Percentiles rank a stretch among this genome's conserved stretches.
These are phyloP conservation scores for Venustaconcha ellipsiformis DNA, from an alignment of 1,140 invertebrate species.

Conservation along the genomic window DNA sequence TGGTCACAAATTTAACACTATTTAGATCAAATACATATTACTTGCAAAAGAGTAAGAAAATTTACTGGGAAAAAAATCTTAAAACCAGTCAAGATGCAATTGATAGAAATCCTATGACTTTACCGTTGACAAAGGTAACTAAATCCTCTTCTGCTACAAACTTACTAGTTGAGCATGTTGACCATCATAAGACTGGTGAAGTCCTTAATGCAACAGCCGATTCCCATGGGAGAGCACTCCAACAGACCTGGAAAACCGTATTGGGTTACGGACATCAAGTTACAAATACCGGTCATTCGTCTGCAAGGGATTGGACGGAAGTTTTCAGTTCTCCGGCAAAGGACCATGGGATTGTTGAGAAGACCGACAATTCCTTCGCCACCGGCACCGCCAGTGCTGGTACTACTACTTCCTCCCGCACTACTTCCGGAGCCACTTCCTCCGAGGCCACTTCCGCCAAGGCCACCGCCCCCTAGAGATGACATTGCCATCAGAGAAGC, in stretches of 20 bases:
- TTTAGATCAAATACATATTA: no score
- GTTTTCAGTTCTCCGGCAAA: constrained; percentile 36
- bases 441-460: no score
- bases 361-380: not conserved
- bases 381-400: not conserved
- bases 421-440: no score
- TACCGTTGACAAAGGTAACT: no score
- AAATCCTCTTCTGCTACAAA: no score
- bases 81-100: no score
- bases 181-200: constrained; percentile 10
- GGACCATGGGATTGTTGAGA: constrained; percentile 21
- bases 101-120: no score
- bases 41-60: no score
- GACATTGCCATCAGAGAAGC: no score
- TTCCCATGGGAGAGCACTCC: constrained; percentile 35
- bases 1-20: no score
- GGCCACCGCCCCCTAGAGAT: no score
- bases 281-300: constrained; percentile 15
- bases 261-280: constrained; percentile 27
- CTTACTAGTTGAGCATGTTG: not conserved
- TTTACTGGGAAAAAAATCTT: no score
- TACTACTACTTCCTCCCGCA: not conserved
- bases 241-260: constrained; percentile 36
- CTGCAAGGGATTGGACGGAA: constrained; percentile 34
- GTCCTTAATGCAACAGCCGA: constrained; percentile 42